These are phyloP conservation scores for Gobio gobio DNA, from an alignment of 2,113 vertebrate species.

Conservation along the genomic window DNA sequence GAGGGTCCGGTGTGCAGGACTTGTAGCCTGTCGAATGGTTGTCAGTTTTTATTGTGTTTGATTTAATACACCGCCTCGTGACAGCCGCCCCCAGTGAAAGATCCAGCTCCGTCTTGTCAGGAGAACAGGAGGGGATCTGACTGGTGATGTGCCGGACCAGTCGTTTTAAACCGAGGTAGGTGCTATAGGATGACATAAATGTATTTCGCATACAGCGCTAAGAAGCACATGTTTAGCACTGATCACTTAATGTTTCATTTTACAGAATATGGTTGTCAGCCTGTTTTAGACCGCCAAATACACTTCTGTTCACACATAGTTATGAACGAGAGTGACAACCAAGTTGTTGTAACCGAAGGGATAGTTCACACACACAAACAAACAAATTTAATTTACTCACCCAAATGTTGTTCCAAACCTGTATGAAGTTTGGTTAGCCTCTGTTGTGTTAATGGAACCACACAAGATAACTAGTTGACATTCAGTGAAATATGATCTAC, in stretches of 20 bases:
- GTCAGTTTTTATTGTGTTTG: conserved; percentile 53
- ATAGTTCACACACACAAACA: neutral
- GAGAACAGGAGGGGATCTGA: conserved; percentile 31
- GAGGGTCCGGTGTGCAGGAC: conserved; percentile 3
- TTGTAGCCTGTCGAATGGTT: conserved; percentile 44
- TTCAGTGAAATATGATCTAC: neutral
- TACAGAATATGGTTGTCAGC: neutral
- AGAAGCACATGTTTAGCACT: neutral
- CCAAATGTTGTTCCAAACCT: neutral
- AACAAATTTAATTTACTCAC: neutral
- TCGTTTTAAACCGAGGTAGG: neutral
- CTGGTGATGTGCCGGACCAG: conserved; percentile 12
- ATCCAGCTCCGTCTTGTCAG: conserved; percentile 31
- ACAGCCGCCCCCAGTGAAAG: conserved; percentile 15
- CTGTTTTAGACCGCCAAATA: neutral
- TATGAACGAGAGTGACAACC: neutral
- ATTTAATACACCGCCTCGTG: conserved; percentile 41
- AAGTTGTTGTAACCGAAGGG: neutral
- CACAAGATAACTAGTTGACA: neutral
- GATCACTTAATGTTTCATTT: neutral
- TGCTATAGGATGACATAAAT: neutral
- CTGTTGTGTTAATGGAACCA: neutral
- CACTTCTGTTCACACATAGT: neutral
- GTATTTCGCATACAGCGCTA: neutral
- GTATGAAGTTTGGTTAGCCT: neutral